phyloP scores from a whole-genome alignment of 2,797 vertebrate species.

The Masticophis lateralis region DNA sequence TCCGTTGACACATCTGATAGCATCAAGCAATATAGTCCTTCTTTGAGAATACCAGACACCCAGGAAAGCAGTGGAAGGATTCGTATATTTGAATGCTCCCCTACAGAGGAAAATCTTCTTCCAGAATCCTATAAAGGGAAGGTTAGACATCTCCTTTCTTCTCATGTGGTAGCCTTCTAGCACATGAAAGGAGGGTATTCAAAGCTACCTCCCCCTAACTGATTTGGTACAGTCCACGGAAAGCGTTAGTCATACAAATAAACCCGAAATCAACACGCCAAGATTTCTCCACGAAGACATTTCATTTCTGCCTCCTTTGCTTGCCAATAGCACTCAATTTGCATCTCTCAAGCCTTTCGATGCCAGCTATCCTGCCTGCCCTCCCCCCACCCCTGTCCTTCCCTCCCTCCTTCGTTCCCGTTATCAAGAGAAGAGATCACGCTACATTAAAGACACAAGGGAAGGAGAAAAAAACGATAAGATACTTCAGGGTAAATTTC shows the following conservation, averaged over 20 bases:
- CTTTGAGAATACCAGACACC: neutral
- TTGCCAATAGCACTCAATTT: neutral
- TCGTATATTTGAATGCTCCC: neutral
- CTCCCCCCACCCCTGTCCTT: neutral
- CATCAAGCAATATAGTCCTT: neutral
- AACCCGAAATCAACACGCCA: neutral
- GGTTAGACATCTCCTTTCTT: neutral
- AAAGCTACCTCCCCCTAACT: neutral
- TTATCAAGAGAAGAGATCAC: neutral
- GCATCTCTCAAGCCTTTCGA: neutral
- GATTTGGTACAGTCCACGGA: neutral
- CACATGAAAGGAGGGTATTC: neutral
- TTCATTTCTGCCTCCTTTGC: neutral
- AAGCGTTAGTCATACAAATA: neutral
- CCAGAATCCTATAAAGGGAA: neutral
- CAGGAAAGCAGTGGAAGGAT: neutral
- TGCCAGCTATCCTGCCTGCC: neutral
- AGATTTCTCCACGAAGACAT: neutral
- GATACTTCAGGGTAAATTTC: constrained; percentile 19
- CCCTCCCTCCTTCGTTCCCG: neutral
- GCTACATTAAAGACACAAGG: constrained; percentile 10
- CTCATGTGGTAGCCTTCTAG: neutral
- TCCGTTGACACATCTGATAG: neutral
- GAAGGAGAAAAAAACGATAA: constrained; percentile 10
- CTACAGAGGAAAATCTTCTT: neutral